phyloP scores from a whole-genome alignment of 2,113 vertebrate genomes.

The Larimichthys polyactis region DNA sequence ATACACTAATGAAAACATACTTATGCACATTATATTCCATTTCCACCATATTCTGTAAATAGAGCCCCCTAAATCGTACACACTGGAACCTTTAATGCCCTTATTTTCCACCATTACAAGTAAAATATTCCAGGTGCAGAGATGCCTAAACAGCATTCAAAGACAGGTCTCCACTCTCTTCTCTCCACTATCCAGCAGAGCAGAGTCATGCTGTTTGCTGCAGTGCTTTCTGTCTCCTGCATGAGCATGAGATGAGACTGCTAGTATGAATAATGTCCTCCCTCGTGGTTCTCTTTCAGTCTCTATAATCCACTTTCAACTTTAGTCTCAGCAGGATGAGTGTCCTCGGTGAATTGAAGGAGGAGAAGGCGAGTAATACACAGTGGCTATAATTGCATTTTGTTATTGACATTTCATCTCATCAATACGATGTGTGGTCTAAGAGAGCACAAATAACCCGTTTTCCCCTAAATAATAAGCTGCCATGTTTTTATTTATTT shows the following conservation, averaged over 20 bases:
- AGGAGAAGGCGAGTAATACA: constrained; percentile 12
- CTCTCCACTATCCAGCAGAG: constrained; percentile 54
- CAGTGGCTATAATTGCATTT: background rate
- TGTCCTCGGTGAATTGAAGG: constrained; percentile 25
- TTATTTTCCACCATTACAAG: constrained; percentile 38
- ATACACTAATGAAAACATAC: too few species aligned
- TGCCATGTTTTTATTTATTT: background rate
- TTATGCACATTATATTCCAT: too few species aligned
- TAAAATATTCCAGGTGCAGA: constrained; percentile 50
- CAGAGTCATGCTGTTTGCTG: constrained; percentile 62
- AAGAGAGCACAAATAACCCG: background rate
- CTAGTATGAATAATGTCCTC: constrained; percentile 64
- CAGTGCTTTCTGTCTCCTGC: constrained; percentile 62
- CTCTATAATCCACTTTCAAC: constrained; percentile 41
- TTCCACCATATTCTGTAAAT: too few species aligned
- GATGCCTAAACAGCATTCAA: constrained; percentile 24
- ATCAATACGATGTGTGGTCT: background rate
- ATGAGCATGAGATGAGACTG: constrained; percentile 60
- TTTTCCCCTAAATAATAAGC: background rate
- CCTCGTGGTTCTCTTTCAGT: constrained; percentile 55
- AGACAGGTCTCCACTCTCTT: constrained; percentile 22
- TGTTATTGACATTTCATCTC: background rate
- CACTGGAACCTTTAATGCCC: constrained; percentile 8
- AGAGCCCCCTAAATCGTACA: too few species aligned
- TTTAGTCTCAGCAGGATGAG: constrained; percentile 26